Evolutionary conservation across 1,140 invertebrate species (phyloP).

Genomic region (Drosophila varians): DNA sequence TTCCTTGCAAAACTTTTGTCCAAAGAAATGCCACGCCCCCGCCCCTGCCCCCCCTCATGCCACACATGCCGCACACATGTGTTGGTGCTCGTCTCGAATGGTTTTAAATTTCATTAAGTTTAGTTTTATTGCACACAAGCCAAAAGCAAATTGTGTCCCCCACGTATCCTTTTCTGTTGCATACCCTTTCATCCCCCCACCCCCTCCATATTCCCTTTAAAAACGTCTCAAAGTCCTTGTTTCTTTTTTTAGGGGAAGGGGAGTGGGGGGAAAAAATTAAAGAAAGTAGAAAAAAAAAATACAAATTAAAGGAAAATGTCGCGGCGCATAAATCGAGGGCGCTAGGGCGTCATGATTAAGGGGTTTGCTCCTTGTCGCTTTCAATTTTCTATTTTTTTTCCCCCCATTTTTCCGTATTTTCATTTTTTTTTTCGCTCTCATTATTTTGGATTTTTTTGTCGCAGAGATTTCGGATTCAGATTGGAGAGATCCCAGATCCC

Average conservation of each 20-base stretch:
- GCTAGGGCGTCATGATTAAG: conserved; percentile 77
- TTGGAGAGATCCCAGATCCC: conserved; percentile 1
- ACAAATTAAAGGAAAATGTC: conserved; percentile 34
- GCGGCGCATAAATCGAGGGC: conserved; percentile 60
- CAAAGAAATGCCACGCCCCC: conserved; percentile 34
- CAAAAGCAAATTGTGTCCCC: conserved; percentile 49
- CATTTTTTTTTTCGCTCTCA: conserved; percentile 67
- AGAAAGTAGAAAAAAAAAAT: conserved; percentile 4
- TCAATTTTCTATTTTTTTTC: conserved; percentile 64
- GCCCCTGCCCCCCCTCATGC: not conserved
- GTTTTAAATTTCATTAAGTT: conserved; percentile 78
- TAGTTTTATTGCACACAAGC: conserved; percentile 66
- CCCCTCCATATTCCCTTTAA: conserved; percentile 14
- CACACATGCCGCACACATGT: too few species aligned
- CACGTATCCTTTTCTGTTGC: conserved; percentile 3
- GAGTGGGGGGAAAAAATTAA: conserved; percentile 2
- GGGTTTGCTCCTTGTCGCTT: conserved; percentile 74
- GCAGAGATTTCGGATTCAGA: conserved; percentile 10
- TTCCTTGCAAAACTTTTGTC: conserved; percentile 40
- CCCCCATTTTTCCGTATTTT: conserved; percentile 51
- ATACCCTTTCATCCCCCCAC: not conserved
- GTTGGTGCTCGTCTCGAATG: conserved; percentile 29
- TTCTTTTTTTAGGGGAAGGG: not conserved
- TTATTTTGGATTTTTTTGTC: conserved; percentile 52
- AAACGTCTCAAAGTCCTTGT: not conserved